Evolutionary conservation across 2,797 vertebrate species (phyloP).

Genomic region (Ctenosaura bakeri): DNA sequence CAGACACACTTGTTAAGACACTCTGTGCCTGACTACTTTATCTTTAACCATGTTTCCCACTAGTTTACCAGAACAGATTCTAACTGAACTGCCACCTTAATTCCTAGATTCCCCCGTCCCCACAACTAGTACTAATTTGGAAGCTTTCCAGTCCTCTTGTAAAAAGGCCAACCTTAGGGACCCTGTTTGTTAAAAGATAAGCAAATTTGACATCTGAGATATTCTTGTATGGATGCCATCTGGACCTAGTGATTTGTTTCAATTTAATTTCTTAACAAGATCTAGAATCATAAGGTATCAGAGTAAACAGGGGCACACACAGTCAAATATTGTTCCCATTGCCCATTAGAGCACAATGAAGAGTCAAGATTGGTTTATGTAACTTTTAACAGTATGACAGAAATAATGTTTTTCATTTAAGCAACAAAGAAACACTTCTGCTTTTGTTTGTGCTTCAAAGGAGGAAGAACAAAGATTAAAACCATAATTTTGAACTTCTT

Average conservation of each 20-base stretch:
- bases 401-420: constrained; percentile 23
- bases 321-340: background rate
- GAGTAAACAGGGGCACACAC: background rate
- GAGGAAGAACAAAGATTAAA: background rate
- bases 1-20: too few species aligned
- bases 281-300: background rate
- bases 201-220: background rate
- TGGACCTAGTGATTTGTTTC: background rate
- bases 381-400: background rate
- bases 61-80: too few species aligned
- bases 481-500: constrained; percentile 47
- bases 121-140: too few species aligned
- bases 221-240: background rate
- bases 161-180: too few species aligned
- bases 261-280: background rate
- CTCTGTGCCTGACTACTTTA: too few species aligned
- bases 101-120: too few species aligned
- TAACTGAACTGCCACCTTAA: too few species aligned
- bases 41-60: too few species aligned
- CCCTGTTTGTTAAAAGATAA: background rate
- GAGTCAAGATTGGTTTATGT: background rate
- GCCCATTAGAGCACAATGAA: background rate
- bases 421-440: constrained; percentile 14
- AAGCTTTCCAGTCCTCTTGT: too few species aligned
- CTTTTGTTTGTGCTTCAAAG: background rate